phyloP scores from a whole-genome alignment of 2,888 invertebrate genomes.

The Nephrotoma guestfalica region DNA sequence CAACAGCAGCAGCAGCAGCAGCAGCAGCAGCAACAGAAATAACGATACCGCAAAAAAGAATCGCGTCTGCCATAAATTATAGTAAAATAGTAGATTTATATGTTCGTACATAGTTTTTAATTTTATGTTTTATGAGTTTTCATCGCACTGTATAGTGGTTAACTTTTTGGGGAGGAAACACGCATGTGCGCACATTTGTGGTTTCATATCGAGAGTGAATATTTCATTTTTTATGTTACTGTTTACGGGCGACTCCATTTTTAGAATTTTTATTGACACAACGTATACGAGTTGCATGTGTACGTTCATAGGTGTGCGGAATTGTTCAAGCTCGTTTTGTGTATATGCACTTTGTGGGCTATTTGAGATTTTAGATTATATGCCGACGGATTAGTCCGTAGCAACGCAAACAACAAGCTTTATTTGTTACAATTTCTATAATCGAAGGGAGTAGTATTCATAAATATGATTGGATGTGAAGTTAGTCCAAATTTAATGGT shows the following conservation, averaged over 20 bases:
- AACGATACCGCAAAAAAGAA: background rate
- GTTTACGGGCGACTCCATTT: background rate
- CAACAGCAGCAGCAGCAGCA: background rate
- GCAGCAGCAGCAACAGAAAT: too few relatives aligned
- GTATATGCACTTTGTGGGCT: too few relatives aligned
- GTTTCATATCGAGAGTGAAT: background rate
- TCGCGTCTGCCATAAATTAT: conserved; percentile 1
- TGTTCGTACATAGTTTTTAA: background rate
- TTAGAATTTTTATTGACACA: background rate
- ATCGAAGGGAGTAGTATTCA: too few relatives aligned
- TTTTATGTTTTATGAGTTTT: background rate
- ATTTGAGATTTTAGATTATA: too few relatives aligned
- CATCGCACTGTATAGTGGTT: background rate
- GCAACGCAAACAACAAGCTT: too few relatives aligned
- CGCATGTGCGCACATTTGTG: background rate
- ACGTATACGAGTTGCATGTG: background rate
- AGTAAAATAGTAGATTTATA: background rate
- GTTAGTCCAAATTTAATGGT: too few relatives aligned
- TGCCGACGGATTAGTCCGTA: too few relatives aligned
- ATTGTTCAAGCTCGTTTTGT: too few relatives aligned
- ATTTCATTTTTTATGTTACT: too few relatives aligned
- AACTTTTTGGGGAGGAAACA: background rate
- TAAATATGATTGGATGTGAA: too few relatives aligned
- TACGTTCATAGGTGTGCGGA: too few relatives aligned
- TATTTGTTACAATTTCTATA: too few relatives aligned